Conservation (phyloP, 2,797 vertebrate species). For the Perodicticus potto region DNA sequence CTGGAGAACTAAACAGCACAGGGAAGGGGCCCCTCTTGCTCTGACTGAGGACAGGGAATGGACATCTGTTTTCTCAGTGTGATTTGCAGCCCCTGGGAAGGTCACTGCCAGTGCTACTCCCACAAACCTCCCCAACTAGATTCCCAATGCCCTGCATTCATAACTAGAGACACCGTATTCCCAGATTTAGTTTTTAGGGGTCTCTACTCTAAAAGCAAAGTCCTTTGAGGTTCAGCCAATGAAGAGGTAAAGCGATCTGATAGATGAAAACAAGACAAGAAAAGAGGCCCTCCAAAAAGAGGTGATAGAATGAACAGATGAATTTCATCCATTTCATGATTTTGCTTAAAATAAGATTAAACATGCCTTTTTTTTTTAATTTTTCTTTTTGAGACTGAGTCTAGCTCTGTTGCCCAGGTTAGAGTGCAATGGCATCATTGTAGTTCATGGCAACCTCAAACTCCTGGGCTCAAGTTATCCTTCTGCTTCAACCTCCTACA, state of each 20-base stretch:
- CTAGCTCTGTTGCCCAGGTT: no score
- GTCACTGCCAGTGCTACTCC: neutral
- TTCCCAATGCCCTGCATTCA: neutral
- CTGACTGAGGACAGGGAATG: neutral
- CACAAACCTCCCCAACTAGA: neutral
- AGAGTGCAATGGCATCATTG: no score
- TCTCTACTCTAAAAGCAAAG: neutral
- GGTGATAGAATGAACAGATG: neutral
- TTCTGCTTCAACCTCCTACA: no score
- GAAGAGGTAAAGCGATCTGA: neutral
- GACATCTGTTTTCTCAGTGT: neutral
- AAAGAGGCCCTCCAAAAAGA: neutral
- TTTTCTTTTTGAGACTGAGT: no score
- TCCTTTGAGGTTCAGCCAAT: neutral
- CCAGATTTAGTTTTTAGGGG: neutral
- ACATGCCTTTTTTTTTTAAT: neutral
- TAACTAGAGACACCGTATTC: neutral
- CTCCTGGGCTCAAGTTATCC: no score
- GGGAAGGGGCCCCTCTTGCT: neutral
- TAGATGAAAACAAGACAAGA: neutral
- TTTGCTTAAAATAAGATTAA: slow-evolving; percentile 20
- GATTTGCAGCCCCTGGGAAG: neutral
- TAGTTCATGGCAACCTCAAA: no score
- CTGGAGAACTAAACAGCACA: neutral
- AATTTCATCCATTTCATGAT: neutral